Conservation (phyloP, 1,140 invertebrate species). For the Zeugodacus cucurbitae region DNA sequence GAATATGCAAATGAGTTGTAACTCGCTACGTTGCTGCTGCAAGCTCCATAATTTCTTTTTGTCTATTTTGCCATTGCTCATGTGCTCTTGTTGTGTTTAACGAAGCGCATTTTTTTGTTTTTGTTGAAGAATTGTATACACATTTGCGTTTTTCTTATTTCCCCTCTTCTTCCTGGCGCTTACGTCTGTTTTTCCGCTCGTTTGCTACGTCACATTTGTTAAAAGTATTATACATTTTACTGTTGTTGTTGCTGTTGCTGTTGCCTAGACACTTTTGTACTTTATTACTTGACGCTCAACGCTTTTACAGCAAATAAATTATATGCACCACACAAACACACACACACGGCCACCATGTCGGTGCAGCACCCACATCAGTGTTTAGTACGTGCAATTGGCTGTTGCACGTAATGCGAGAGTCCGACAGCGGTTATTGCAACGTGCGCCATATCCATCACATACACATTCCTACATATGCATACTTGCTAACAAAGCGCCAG, state of each 20-base stretch:
- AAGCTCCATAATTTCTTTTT: too few species aligned
- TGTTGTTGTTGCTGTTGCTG: background rate
- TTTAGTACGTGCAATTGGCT: conserved; percentile 9
- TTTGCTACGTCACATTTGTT: conserved; percentile 20
- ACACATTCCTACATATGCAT: background rate
- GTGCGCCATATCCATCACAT: background rate
- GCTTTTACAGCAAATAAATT: conserved; percentile 37
- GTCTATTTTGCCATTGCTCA: background rate
- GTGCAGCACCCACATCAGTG: background rate
- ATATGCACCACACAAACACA: background rate
- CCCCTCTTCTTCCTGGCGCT: background rate
- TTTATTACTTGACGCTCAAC: conserved; percentile 38
- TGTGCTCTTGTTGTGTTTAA: background rate
- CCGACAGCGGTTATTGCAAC: background rate
- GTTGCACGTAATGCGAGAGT: background rate
- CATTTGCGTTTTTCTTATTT: background rate
- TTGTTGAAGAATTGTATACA: background rate
- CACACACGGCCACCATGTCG: background rate
- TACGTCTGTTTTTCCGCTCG: conserved; percentile 8
- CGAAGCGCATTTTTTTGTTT: background rate
- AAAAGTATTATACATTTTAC: background rate
- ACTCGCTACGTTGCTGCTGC: background rate
- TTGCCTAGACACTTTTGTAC: background rate
- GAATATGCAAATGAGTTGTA: background rate
- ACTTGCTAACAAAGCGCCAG: background rate